These are phyloP conservation scores for Nebria salina DNA, from an alignment of 2,888 invertebrate genomes.

Conservation along the genomic window DNA sequence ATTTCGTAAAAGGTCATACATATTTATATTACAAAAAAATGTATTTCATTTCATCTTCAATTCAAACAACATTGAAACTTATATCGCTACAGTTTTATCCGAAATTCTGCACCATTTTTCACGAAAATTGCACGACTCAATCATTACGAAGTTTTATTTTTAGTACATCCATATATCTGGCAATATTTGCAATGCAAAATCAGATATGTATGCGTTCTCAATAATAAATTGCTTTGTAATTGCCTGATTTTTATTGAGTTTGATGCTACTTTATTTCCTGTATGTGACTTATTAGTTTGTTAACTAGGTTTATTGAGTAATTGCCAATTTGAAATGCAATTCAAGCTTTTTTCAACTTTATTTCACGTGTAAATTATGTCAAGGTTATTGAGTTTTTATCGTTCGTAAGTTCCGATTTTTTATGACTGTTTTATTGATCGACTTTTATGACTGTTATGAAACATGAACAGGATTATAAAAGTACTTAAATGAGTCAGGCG, in stretches of 20 bases:
- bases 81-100: background rate
- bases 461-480: background rate
- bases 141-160: background rate
- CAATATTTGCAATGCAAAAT: no score
- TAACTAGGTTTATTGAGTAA: background rate
- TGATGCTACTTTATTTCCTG: background rate
- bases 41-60: background rate
- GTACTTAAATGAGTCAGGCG: background rate
- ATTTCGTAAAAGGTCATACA: background rate
- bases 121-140: background rate
- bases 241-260: background rate
- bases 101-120: no score
- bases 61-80: background rate
- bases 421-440: conserved; percentile 6
- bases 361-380: background rate
- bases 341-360: background rate
- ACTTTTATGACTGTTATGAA: background rate
- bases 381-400: background rate
- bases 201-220: background rate
- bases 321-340: background rate
- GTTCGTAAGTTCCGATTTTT: background rate
- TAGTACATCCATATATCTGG: background rate
- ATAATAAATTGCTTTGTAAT: background rate
- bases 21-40: background rate
- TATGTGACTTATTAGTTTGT: conserved; percentile 8